A percentile compares a stretch with the other conserved stretches of the same genome.
Evolutionary conservation across 2,797 vertebrate species (phyloP).

Genomic region (Phataginus tetradactyla): DNA sequence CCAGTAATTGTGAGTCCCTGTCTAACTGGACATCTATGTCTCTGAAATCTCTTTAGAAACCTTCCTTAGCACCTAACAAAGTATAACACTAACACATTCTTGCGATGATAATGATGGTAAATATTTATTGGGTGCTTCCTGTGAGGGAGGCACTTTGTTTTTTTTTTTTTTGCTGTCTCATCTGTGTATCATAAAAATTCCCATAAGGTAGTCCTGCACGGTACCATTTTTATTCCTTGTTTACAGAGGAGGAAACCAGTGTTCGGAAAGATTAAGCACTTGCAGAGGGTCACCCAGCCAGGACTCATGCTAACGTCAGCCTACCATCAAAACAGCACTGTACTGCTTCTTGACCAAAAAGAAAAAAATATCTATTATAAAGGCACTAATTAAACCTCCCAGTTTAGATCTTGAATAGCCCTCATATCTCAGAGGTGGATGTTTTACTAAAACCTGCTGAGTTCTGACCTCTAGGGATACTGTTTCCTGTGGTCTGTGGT

Average conservation of each 20-base stretch:
- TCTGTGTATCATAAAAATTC: not conserved
- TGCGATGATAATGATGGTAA: not conserved
- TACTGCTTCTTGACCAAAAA: not conserved
- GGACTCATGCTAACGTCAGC: not conserved
- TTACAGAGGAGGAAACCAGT: not conserved
- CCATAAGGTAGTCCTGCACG: not conserved
- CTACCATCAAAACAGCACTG: not conserved
- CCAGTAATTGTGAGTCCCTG: not conserved
- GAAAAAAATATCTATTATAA: not conserved
- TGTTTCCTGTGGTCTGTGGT: not conserved
- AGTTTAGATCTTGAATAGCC: not conserved
- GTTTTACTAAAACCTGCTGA: constrained; percentile 5
- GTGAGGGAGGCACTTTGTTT: not conserved
- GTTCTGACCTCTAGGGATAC: not conserved
- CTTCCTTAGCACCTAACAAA: not conserved
- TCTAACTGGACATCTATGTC: not conserved
- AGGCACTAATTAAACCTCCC: not conserved
- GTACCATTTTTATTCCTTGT: rapidly evolving
- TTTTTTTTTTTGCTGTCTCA: not conserved
- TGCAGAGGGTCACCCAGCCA: not conserved
- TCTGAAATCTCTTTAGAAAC: not conserved
- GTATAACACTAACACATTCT: not conserved
- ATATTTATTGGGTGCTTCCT: not conserved
- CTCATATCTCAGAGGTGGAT: not conserved
- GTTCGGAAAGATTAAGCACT: not conserved